Percentiles rank a stretch among this genome's conserved stretches.
Conservation (phyloP, 2,113 vertebrate species). For the Heteronetta atricapilla region DNA sequence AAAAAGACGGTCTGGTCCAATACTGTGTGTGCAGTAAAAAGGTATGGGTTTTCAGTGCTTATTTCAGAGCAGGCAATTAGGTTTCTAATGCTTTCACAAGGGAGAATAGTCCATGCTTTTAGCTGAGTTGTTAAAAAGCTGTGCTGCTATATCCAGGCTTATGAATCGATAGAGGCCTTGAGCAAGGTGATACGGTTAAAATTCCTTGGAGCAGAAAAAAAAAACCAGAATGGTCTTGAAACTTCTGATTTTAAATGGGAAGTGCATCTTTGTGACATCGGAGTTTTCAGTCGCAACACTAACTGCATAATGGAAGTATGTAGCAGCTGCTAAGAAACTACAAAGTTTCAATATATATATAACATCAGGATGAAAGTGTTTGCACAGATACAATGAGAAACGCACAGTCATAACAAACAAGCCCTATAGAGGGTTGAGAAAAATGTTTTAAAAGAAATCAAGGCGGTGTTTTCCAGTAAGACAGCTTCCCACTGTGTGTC, state of each 20-base stretch:
- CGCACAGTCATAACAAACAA: background rate
- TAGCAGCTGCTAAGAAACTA: background rate
- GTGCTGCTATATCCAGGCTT: background rate
- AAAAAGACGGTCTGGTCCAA: background rate
- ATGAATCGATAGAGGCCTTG: background rate
- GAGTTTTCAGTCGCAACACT: background rate
- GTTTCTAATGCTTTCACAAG: background rate
- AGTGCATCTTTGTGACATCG: background rate
- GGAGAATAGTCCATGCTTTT: background rate
- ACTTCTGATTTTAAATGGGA: background rate
- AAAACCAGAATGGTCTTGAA: background rate
- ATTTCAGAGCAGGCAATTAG: background rate
- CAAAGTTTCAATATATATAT: background rate
- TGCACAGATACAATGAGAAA: background rate
- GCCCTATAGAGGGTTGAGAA: background rate
- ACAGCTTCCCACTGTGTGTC: background rate
- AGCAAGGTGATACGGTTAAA: background rate
- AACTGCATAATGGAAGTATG: background rate
- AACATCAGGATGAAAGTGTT: background rate
- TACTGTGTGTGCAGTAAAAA: background rate
- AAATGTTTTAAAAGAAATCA: background rate
- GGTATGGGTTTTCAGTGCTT: background rate
- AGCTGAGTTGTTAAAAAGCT: slow-evolving; percentile 25
- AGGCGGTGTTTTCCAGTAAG: background rate
- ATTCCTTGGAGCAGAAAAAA: background rate